Conservation (phyloP, 2,888 invertebrate genomes). For the Acronicta alni region DNA sequence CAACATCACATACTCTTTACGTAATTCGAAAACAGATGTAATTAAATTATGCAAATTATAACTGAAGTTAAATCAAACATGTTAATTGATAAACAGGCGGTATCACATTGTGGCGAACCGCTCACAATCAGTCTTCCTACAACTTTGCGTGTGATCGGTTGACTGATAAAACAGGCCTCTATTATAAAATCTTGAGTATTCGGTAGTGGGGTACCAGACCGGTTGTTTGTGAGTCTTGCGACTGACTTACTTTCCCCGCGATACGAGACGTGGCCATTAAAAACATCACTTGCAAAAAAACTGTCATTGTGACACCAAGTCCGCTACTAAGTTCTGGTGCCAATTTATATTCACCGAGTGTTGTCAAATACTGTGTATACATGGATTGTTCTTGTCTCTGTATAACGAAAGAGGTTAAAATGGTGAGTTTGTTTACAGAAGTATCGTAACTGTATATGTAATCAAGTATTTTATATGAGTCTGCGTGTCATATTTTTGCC, state of each 20-base stretch:
- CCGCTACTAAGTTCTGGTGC: background rate
- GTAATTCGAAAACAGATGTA: conserved; percentile 12
- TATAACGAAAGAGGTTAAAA: conserved; percentile 17
- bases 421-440: conserved; percentile 30
- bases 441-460: background rate
- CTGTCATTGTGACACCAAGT: too few species aligned
- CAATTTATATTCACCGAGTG: background rate
- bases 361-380: conserved; percentile 19
- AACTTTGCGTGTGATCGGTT: conserved; percentile 35
- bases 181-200: conserved; percentile 19
- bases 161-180: conserved; percentile 24
- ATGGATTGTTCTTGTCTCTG: conserved; percentile 32
- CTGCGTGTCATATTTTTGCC: background rate
- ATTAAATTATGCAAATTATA: conserved; percentile 46
- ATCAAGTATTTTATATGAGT: background rate
- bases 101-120: conserved; percentile 40
- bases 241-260: background rate
- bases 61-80: conserved; percentile 41
- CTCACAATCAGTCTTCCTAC: conserved; percentile 41
- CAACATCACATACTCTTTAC: background rate
- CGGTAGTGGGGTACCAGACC: conserved; percentile 26
- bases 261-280: conserved; percentile 28
- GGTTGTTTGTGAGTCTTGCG: conserved; percentile 20
- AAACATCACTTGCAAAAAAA: conserved; percentile 33
- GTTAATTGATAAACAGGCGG: conserved; percentile 40